A percentile compares a stretch with the other conserved stretches of the same genome.
phyloP scores from a whole-genome alignment of 2,888 invertebrate species.

The Ophioninae sp. region DNA sequence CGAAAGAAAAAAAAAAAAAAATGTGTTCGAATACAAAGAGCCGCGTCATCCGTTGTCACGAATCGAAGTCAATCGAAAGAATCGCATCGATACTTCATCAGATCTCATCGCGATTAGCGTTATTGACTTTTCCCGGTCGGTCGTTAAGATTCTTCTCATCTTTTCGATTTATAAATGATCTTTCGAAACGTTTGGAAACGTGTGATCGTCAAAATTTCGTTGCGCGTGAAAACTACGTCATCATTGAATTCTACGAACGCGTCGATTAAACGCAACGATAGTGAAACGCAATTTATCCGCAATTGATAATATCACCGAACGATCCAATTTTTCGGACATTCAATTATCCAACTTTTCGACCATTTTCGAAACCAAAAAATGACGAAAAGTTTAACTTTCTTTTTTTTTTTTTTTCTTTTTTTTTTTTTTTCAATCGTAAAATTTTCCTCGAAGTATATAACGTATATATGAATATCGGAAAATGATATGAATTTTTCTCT shows the following conservation, averaged over 20 bases:
- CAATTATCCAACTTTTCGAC: not conserved
- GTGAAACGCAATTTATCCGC: not conserved
- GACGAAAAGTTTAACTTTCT: not conserved
- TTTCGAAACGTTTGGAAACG: not conserved
- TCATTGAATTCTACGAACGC: not conserved
- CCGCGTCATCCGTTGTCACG: conserved; percentile 41
- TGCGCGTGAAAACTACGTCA: not conserved
- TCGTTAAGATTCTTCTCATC: not conserved
- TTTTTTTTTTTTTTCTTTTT: too few relatives aligned
- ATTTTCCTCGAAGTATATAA: not conserved
- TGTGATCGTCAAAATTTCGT: not conserved
- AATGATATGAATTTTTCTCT: not conserved
- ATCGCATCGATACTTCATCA: conserved; percentile 38
- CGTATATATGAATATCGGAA: not conserved
- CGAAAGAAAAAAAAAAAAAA: conserved; percentile 3
- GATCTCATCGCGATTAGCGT: conserved; percentile 41
- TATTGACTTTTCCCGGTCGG: not conserved
- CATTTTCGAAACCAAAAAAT: not conserved
- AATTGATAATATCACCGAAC: not conserved
- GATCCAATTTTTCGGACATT: not conserved
- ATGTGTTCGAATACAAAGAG: conserved; percentile 63
- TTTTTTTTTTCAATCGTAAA: not conserved
- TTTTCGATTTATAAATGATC: not conserved
- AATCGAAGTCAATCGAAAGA: conserved; percentile 55
- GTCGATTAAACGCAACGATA: not conserved